Conservation (phyloP, 2,113 vertebrate species). For the Collichthys lucidus region DNA sequence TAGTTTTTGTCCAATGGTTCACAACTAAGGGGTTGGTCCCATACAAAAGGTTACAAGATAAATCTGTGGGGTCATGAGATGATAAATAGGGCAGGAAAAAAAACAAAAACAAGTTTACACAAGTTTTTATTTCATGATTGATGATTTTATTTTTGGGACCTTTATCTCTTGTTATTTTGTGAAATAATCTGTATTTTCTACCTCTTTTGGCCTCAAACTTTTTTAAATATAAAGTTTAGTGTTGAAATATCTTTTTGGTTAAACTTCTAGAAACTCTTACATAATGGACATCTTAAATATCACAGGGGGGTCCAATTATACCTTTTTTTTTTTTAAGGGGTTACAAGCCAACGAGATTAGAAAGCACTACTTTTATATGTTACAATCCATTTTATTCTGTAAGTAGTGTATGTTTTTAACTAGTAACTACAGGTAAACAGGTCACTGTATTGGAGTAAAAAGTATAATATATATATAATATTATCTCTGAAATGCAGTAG, state of each 20-base stretch:
- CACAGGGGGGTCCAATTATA: neutral
- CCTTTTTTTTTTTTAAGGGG: neutral
- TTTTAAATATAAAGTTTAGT: neutral
- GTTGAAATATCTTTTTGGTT: neutral
- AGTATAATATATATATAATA: neutral
- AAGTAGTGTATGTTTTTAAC: neutral
- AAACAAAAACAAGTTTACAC: neutral
- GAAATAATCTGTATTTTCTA: neutral
- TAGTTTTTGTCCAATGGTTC: neutral
- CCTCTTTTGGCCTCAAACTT: neutral
- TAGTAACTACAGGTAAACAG: neutral
- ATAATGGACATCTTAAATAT: neutral
- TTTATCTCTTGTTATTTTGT: neutral
- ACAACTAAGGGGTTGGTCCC: too few species aligned
- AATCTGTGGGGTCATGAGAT: neutral
- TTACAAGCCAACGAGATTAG: neutral
- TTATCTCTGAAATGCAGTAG: neutral
- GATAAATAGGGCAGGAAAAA: neutral
- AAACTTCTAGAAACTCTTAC: too few species aligned
- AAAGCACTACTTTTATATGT: neutral
- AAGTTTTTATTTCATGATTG: neutral
- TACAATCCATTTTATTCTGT: neutral
- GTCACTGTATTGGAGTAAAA: neutral
- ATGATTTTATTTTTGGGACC: neutral
- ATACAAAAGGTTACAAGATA: too few species aligned